Base-by-base conservation (phyloP, 2,888 invertebrate species). In the Urechis unicinctus region DNA sequence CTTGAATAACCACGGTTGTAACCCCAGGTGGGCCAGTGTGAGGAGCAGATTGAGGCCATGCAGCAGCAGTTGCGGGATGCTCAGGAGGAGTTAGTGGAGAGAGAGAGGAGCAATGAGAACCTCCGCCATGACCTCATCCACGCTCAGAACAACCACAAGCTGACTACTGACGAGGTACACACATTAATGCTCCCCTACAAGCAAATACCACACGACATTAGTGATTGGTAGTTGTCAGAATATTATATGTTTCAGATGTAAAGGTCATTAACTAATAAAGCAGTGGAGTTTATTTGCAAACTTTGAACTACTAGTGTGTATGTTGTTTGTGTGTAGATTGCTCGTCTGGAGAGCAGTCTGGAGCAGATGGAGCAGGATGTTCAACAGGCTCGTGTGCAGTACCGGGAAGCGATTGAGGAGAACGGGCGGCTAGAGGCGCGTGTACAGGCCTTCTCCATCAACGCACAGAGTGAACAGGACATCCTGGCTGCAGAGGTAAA, bases 391-490 rank as follows among this genome's bases (percentile, higher is more conserved):
- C 71, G 70, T 52, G 61, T 68, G 47, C 69, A 71, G 59, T 75
- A 73, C 61, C 61, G 67, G 42, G 72, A 71, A 52, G 63, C 71
- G 31, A 66, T 75, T 21, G 75, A 74, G 58, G 75, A 75, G 59
- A 74, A 74, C 61, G 75, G 75, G 1, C 62, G 74, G 2, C 68
- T 75, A 25, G 75, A 75, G 60, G 73, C 74, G 1, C 59, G 73
- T 4, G 69, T 75, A 13, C 75, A 74, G 61, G 73, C 74, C 36
- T 71, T 71, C 53, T 68, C 70, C 41, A 72, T 74, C 61, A 74
- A 72, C 60, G 73, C 74, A 13, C 73, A 74, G 63, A 72, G 71
- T 60, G 75, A 75, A 57, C 74, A 73, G 57, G 75, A 75, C 58
- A 67, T 70, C 0, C 69, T 75, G 28, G 69, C 67, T 52, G 67